Percentiles rank a stretch among this genome's conserved stretches.
phyloP scores from a whole-genome alignment of 2,888 invertebrate genomes.

The Agrotis exclamationis region DNA sequence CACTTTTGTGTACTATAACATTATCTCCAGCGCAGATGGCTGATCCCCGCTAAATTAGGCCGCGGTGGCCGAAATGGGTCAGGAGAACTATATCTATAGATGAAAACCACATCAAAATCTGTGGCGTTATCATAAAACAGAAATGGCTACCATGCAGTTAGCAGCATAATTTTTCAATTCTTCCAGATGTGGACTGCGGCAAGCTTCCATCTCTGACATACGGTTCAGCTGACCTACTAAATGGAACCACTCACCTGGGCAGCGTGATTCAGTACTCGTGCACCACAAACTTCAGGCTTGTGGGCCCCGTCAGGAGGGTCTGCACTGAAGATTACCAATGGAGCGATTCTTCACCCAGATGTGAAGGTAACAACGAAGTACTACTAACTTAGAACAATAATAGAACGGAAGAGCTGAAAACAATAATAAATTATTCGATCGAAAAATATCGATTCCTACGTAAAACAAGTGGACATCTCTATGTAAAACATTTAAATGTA shows the following conservation, averaged over 20 bases:
- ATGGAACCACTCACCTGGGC: conserved; percentile 95
- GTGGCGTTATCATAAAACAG: too few relatives aligned
- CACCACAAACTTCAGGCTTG: conserved; percentile 94
- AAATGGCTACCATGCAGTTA: too few relatives aligned
- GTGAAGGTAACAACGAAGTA: conserved; percentile 92
- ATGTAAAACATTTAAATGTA: too few relatives aligned
- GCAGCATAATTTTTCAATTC: not conserved
- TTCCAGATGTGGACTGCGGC: conserved; percentile 96
- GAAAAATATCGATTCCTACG: too few relatives aligned
- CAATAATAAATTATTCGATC: too few relatives aligned
- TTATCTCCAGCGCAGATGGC: too few relatives aligned
- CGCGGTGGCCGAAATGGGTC: too few relatives aligned
- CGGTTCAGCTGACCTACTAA: conserved; percentile 94
- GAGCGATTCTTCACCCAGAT: conserved; percentile 96
- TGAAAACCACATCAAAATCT: too few relatives aligned
- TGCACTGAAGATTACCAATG: conserved; percentile 95
- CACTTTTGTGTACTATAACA: too few relatives aligned
- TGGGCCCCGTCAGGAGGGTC: conserved; percentile 93
- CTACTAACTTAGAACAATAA: not conserved
- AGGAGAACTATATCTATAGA: too few relatives aligned
- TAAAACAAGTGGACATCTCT: too few relatives aligned
- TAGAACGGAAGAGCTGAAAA: not conserved
- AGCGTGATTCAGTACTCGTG: conserved; percentile 96
- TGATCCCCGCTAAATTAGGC: too few relatives aligned
- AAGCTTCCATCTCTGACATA: conserved; percentile 95